Evolutionary conservation across 2,797 vertebrate species (phyloP).

Genomic region (Gambelia wislizenii): DNA sequence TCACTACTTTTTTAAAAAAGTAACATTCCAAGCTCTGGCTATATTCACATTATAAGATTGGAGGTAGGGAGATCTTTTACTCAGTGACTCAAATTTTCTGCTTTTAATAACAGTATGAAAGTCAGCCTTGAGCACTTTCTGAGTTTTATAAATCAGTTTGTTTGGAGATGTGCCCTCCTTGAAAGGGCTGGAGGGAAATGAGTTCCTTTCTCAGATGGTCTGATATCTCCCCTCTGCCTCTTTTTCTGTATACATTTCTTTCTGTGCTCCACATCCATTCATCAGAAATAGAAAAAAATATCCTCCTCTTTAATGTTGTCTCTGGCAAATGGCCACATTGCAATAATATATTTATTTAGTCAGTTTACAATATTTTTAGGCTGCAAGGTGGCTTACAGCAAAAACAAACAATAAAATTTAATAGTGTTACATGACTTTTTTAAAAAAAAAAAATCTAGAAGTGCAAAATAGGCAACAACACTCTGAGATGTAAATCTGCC

Average conservation of each 20-base stretch:
- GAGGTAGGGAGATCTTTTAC: neutral
- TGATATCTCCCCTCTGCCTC: neutral
- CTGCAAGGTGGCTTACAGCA: neutral
- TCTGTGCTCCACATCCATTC: neutral
- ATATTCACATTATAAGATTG: neutral
- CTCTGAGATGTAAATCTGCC: neutral
- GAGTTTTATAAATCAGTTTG: neutral
- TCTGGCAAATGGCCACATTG: neutral
- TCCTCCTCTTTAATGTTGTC: neutral
- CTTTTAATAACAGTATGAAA: neutral
- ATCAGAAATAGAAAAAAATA: neutral
- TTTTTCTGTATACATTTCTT: neutral
- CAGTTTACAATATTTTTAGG: neutral
- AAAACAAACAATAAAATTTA: neutral
- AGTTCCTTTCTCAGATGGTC: neutral
- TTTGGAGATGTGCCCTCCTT: neutral
- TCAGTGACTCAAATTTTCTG: neutral
- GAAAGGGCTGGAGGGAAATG: neutral
- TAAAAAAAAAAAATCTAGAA: neutral
- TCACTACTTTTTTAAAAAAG: too few species aligned
- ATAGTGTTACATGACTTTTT: neutral
- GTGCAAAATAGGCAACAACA: neutral
- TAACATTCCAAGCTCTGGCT: neutral
- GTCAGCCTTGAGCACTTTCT: neutral
- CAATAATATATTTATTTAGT: neutral